Base-by-base conservation (phyloP, 2,888 invertebrate genomes). In the Drosophila dives region DNA sequence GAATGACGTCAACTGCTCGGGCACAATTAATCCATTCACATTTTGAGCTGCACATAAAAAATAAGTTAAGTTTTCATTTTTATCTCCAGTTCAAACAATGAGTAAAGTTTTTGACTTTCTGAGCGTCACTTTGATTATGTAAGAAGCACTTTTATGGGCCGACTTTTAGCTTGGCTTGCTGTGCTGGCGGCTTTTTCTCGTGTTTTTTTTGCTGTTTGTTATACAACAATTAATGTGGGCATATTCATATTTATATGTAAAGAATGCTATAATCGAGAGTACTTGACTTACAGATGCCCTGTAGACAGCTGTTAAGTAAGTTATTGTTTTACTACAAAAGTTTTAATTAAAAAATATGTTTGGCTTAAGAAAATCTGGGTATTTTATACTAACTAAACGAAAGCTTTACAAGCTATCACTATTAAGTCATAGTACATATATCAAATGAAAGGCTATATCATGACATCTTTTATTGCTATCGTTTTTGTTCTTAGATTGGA, bases 1-100 rank as follows among this genome's bases (percentile, higher is more conserved):
- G 36, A 97, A 91, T 0, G 97, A 96, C 0, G 97, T 97, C 58
- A 97, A 82, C 92, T 97, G 97, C 89, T 97, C 96, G 0, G 97
- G 97, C 36, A 97, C 95, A 80, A 97, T 95, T 26, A 97, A 93
- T 1, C 95, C 93, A 58, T 94, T 92, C 62, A 93, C 92, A 58
- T 66, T 64, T 59, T 67, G 72, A 38, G 76, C 89, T 90, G 76
- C 12, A 71, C 74, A 55, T 29, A 48, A 48, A 45, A 32, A 50
- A 23, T 33, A 49, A 64, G 59, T 58, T 12, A 51, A 20, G 45
- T 23, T 45, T 45, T 45, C 23, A 38, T 61, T 59, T 56, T 32
- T 36, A 63, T 59, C 48, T 49, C 20, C n/a, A 12, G 29, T 32
- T 50, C 11, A 36, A 32, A 38, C 38, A 23, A 17, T 36, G 23